Percentiles rank a stretch among this genome's conserved stretches.
These are phyloP conservation scores for Scartelaos histophorus DNA, from an alignment of 2,113 vertebrate genomes.

Conservation along the genomic window DNA sequence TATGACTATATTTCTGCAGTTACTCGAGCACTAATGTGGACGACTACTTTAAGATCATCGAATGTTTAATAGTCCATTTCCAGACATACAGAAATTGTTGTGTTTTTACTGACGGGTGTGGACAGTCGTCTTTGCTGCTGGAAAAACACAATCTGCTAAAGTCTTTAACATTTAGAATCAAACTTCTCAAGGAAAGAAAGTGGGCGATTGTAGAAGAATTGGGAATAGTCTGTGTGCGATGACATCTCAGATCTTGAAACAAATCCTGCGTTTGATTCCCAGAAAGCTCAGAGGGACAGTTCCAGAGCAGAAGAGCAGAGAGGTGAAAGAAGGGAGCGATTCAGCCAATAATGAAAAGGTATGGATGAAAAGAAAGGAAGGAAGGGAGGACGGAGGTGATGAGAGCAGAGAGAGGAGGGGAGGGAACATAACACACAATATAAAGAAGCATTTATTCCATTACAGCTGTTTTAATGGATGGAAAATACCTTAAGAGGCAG, in stretches of 20 bases:
- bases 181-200: not conserved
- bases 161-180: conserved; percentile 15
- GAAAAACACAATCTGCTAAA: conserved; percentile 24
- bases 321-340: conserved; percentile 29
- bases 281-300: conserved; percentile 1
- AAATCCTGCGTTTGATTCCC: not conserved
- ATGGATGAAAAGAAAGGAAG: conserved; percentile 12
- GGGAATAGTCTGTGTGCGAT: not conserved
- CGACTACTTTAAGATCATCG: not conserved
- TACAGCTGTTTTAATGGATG: no score
- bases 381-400: conserved; percentile 25
- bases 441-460: no score
- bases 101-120: conserved; percentile 58
- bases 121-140: conserved; percentile 21
- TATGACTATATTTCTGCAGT: not conserved
- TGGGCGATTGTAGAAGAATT: not conserved
- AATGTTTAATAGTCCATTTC: not conserved
- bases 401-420: conserved; percentile 19
- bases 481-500: no score
- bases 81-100: conserved; percentile 29
- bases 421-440: not conserved
- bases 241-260: not conserved
- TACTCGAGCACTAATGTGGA: not conserved
- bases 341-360: conserved; percentile 24
- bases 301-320: conserved; percentile 32